A percentile compares a stretch with the other conserved stretches of the same genome.
These are phyloP conservation scores for Tuta absoluta DNA, from an alignment of 2,888 invertebrate species.

Conservation along the genomic window DNA sequence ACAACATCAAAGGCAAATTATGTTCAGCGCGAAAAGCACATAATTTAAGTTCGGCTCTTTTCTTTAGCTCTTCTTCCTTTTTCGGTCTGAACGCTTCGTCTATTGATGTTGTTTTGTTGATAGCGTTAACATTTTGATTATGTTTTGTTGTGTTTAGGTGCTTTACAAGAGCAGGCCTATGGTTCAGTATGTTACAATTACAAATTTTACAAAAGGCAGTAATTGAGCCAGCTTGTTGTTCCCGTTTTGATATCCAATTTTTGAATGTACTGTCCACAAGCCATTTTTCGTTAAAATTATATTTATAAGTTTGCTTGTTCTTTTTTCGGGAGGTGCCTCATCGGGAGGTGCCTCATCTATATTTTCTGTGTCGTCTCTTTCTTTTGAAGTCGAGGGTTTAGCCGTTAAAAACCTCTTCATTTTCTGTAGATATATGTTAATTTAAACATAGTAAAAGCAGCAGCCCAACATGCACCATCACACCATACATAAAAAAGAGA, in stretches of 20 bases:
- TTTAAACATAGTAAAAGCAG: not conserved
- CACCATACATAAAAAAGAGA: not conserved
- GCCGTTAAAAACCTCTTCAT: not conserved
- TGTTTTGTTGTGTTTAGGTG: not conserved
- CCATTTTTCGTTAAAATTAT: conserved; percentile 1
- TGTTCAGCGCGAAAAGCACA: conserved; percentile 10
- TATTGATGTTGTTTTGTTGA: not conserved
- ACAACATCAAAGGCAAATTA: not conserved
- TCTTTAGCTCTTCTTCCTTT: conserved; percentile 1
- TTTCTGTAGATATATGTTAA: not conserved
- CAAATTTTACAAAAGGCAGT: conserved; percentile 7
- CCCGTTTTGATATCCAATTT: not conserved
- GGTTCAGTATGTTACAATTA: not conserved
- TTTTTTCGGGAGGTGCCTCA: not conserved
- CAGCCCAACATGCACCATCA: not conserved
- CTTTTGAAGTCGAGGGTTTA: not conserved
- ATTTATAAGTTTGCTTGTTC: not conserved
- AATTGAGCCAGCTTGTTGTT: not conserved
- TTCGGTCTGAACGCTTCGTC: not conserved
- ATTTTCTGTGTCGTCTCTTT: not conserved
- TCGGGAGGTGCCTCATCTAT: not conserved
- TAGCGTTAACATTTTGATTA: not conserved
- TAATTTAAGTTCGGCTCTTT: conserved; percentile 11
- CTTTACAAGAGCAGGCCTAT: conserved; percentile 1
- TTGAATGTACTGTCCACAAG: not conserved